Evolutionary conservation across 1,140 invertebrate species (phyloP).

Genomic region (Drosophila sp.): DNA sequence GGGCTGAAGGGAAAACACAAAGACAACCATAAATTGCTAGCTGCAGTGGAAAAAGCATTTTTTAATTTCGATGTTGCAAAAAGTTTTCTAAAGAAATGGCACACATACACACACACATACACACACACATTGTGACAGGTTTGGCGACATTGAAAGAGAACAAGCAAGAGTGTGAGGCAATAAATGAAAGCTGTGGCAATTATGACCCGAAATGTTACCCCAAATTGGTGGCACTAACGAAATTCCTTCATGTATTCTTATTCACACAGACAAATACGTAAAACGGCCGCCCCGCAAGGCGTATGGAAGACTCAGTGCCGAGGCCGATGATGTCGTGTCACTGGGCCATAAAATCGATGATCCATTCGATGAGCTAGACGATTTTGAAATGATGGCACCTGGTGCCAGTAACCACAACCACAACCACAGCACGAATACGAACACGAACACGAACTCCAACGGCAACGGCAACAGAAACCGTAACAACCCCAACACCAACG

Average conservation of each 20-base stretch:
- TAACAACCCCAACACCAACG: conserved; percentile 25
- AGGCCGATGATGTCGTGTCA: conserved; percentile 78
- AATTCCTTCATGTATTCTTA: conserved; percentile 52
- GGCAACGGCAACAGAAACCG: conserved; percentile 14
- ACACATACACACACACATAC: neutral
- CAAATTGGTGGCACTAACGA: conserved; percentile 38
- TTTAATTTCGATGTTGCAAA: conserved; percentile 52
- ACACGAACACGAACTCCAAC: conserved; percentile 20
- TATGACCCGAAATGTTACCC: conserved; percentile 35
- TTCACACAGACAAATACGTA: conserved; percentile 78
- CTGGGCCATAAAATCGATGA: conserved; percentile 82
- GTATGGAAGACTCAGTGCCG: conserved; percentile 80
- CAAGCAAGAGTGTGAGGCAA: neutral
- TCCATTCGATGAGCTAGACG: conserved; percentile 83
- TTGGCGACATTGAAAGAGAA: neutral
- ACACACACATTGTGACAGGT: neutral
- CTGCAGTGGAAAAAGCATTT: conserved; percentile 57
- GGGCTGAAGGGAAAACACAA: conserved; percentile 39
- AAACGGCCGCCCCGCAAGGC: conserved; percentile 83
- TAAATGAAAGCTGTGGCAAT: conserved; percentile 15
- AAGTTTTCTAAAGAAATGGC: conserved; percentile 29
- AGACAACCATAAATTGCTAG: conserved; percentile 61
- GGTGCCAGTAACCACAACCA: conserved; percentile 46
- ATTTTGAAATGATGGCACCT: conserved; percentile 81
- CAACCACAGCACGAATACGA: conserved; percentile 34